Evolutionary conservation across 2,888 invertebrate species (phyloP).

Genomic region (Leucophenga montana): DNA sequence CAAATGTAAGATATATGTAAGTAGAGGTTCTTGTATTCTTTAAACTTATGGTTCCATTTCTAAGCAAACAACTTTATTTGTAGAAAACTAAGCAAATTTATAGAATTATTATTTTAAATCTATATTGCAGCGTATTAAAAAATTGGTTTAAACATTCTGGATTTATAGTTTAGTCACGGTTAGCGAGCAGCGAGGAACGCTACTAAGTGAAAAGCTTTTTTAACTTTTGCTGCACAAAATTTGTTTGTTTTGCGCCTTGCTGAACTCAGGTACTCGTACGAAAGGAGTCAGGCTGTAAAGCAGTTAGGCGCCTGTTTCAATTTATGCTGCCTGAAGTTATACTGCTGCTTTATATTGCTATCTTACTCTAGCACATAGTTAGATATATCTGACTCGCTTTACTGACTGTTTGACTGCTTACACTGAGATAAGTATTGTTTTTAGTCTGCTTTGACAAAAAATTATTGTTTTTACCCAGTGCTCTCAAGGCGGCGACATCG

Average conservation of each 20-base stretch:
- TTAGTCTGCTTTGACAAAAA: conserved; percentile 19
- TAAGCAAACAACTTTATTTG: too few species aligned
- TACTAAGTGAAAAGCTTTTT: conserved; percentile 51
- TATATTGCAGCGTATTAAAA: conserved; percentile 19
- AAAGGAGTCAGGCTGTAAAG: background rate
- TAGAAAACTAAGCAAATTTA: background rate
- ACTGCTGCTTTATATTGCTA: conserved; percentile 14
- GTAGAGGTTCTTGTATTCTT: background rate
- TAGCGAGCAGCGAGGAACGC: too few species aligned
- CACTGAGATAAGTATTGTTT: conserved; percentile 31
- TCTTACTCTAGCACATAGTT: background rate
- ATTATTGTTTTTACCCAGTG: conserved; percentile 18
- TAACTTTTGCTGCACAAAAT: conserved; percentile 62
- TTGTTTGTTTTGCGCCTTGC: conserved; percentile 46
- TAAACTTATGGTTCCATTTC: background rate
- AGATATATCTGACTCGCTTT: too few species aligned
- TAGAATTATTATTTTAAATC: conserved; percentile 45
- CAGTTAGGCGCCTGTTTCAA: background rate
- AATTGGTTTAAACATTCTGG: conserved; percentile 18
- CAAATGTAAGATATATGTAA: too few species aligned
- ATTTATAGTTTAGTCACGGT: conserved; percentile 40
- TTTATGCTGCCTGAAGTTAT: background rate
- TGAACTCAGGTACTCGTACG: background rate
- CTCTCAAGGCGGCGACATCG: background rate
- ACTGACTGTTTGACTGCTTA: conserved; percentile 11